Conservation (phyloP, 2,797 vertebrate genomes). For the Enteromius thamalakanensis region DNA sequence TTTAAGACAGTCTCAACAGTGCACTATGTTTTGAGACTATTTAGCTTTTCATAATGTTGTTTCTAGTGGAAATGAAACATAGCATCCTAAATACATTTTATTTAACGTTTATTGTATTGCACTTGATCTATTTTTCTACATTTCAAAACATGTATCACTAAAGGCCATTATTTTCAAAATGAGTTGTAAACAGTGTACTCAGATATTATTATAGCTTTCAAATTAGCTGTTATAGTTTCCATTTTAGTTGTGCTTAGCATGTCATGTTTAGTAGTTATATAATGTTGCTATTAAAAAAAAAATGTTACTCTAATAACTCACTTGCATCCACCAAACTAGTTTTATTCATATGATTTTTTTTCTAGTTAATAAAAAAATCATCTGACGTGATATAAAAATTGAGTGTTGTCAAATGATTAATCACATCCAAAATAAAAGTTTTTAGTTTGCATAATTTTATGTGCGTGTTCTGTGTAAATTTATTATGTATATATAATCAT, state of each 20-base stretch:
- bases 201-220: background rate
- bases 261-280: background rate
- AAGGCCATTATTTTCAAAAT: background rate
- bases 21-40: background rate
- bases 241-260: background rate
- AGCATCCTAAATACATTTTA: background rate
- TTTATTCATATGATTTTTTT: too few species aligned
- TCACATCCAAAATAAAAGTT: too few species aligned
- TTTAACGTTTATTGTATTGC: background rate
- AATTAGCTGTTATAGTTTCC: background rate
- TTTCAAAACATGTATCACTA: background rate
- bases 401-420: too few species aligned
- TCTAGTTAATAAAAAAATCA: too few species aligned
- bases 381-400: too few species aligned
- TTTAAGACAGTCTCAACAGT: background rate
- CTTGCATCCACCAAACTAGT: too few species aligned
- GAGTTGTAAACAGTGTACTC: background rate
- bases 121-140: background rate
- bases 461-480: too few species aligned
- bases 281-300: background rate
- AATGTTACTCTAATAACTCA: too few species aligned
- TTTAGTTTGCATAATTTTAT: too few species aligned
- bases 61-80: background rate
- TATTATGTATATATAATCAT: too few species aligned
- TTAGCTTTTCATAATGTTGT: background rate